These are phyloP conservation scores for Bucorvus abyssinicus DNA, from an alignment of 2,797 vertebrate genomes.

Conservation along the genomic window DNA sequence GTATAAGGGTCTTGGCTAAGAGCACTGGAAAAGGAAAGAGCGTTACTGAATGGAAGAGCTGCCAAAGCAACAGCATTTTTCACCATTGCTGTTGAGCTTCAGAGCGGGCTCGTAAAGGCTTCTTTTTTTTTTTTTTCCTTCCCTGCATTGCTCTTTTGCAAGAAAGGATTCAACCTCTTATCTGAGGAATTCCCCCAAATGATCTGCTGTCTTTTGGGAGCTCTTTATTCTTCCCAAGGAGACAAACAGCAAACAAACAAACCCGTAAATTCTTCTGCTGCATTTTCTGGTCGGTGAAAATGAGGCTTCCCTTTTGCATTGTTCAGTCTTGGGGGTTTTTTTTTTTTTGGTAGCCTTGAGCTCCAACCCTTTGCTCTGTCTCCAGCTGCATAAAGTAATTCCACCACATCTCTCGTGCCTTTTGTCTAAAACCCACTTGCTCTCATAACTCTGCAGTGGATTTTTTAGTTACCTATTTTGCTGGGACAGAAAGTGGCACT, in stretches of 20 bases:
- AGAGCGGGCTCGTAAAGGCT: neutral
- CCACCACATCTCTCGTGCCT: neutral
- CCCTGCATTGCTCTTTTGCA: neutral
- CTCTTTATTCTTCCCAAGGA: neutral
- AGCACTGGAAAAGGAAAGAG: neutral
- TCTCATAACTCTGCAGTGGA: neutral
- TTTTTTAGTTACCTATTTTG: neutral
- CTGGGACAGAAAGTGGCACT: neutral
- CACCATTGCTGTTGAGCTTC: neutral
- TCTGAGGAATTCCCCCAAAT: constrained; percentile 20
- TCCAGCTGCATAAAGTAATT: neutral
- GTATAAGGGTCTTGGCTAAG: neutral
- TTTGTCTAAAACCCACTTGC: neutral
- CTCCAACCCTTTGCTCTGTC: neutral
- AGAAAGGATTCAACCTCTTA: neutral
- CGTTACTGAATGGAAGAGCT: neutral
- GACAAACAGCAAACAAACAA: neutral
- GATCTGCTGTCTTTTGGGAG: neutral
- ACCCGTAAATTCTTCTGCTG: neutral
- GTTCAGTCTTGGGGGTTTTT: neutral
- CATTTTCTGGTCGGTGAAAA: neutral
- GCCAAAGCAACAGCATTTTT: neutral
- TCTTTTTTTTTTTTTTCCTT: rapidly evolving
- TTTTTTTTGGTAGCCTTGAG: neutral
- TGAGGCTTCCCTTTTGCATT: neutral